These are phyloP conservation scores for Mallateleia sp. DNA, from an alignment of 2,888 invertebrate species.

Conservation along the genomic window DNA sequence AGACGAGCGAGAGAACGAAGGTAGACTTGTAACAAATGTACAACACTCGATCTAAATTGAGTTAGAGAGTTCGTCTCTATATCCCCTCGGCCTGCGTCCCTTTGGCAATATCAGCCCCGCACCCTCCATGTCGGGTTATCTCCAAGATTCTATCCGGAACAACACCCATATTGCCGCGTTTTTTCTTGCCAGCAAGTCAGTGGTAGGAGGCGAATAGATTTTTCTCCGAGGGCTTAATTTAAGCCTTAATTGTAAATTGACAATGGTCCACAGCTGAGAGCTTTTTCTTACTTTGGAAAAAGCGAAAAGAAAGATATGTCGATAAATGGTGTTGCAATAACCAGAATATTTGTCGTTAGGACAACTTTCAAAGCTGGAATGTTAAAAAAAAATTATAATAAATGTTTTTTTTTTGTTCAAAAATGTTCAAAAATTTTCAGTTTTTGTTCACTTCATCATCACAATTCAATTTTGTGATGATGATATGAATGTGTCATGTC, in stretches of 20 bases:
- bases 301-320: background rate
- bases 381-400: too few relatives aligned
- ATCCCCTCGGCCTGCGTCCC: conserved; percentile 81
- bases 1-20: conserved; percentile 77
- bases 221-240: conserved; percentile 89
- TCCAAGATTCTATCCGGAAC: conserved; percentile 85
- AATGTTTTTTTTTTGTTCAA: too few relatives aligned
- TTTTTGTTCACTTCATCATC: too few relatives aligned
- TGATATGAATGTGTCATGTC: too few relatives aligned
- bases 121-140: conserved; percentile 83
- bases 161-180: conserved; percentile 87
- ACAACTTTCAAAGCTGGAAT: too few relatives aligned
- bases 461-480: too few relatives aligned
- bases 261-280: conserved; percentile 75
- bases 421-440: too few relatives aligned
- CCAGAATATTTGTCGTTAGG: too few relatives aligned
- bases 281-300: conserved; percentile 44
- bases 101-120: conserved; percentile 80
- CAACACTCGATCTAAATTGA: conserved; percentile 90
- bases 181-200: conserved; percentile 76
- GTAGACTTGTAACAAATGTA: conserved; percentile 89
- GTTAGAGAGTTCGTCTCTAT: conserved; percentile 86
- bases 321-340: too few relatives aligned
- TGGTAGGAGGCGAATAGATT: conserved; percentile 86
- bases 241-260: conserved; percentile 88